Percentiles rank a stretch among this genome's conserved stretches.
Evolutionary conservation across 2,888 invertebrate genomes (phyloP).

Genomic region (Punctoribates punctum): DNA sequence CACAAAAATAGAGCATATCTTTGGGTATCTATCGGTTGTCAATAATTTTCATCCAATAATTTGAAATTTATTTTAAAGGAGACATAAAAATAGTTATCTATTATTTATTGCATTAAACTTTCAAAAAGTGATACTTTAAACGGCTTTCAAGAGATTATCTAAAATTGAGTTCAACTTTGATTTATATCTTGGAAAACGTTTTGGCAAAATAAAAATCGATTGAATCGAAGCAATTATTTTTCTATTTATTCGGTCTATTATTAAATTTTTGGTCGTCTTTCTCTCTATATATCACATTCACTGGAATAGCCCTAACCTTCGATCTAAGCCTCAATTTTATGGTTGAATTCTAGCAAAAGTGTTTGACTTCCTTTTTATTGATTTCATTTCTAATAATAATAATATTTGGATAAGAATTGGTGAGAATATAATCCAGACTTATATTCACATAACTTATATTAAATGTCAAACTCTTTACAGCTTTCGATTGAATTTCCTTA

Average conservation of each 20-base stretch:
- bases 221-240: slow-evolving; percentile 22
- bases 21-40: too few species aligned
- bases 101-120: not conserved
- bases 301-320: not conserved
- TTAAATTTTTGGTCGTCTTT: not conserved
- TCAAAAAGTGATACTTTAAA: not conserved
- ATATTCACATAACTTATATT: not conserved
- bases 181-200: not conserved
- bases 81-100: not conserved
- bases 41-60: too few species aligned
- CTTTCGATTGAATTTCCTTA: too few species aligned
- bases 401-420: not conserved
- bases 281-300: not conserved
- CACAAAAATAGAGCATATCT: too few species aligned
- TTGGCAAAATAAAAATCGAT: not conserved
- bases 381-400: slow-evolving; percentile 8
- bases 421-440: not conserved
- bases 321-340: slow-evolving; percentile 9
- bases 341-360: not conserved
- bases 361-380: slow-evolving; percentile 7
- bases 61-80: not conserved
- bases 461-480: not conserved
- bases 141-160: not conserved
- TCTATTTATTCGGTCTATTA: slow-evolving; percentile 23
- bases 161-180: slow-evolving; percentile 6